These are phyloP conservation scores for Araneus ventricosus DNA, from an alignment of 1,140 invertebrate species.

Conservation along the genomic window DNA sequence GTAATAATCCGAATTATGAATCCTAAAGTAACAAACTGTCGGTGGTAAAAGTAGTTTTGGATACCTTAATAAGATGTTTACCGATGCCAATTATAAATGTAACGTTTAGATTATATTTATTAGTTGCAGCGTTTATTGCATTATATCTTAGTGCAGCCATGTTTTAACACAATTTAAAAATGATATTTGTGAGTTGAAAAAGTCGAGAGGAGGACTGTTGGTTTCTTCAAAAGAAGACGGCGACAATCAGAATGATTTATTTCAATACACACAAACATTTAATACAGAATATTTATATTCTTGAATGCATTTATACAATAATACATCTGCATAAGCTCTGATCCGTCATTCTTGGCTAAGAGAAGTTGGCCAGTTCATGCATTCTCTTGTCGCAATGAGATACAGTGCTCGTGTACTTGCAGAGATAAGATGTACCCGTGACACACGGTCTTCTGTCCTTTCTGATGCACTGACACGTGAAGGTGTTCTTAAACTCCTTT, in stretches of 20 bases:
- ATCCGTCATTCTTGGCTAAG: not conserved
- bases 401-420: constrained; percentile 63
- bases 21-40: too few relatives aligned
- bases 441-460: not conserved
- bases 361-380: constrained; percentile 43
- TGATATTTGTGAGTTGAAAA: too few relatives aligned
- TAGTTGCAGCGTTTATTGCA: too few relatives aligned
- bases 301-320: not conserved
- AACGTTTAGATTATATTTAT: too few relatives aligned
- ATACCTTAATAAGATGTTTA: too few relatives aligned
- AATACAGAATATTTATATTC: not conserved
- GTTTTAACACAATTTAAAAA: too few relatives aligned
- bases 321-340: not conserved
- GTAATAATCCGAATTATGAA: too few relatives aligned
- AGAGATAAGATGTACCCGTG: constrained; percentile 50
- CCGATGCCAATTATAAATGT: too few relatives aligned
- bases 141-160: too few relatives aligned
- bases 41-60: too few relatives aligned
- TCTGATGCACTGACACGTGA: constrained; percentile 64
- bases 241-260: not conserved
- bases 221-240: not conserved
- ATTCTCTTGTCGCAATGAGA: constrained; percentile 62
- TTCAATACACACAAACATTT: not conserved
- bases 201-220: too few relatives aligned
- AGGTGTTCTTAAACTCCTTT: constrained; percentile 73